Evolutionary conservation across 2,888 invertebrate species (phyloP), one percentile per base, ranked within the genome.

Genomic region (Theretra japonica): DNA sequence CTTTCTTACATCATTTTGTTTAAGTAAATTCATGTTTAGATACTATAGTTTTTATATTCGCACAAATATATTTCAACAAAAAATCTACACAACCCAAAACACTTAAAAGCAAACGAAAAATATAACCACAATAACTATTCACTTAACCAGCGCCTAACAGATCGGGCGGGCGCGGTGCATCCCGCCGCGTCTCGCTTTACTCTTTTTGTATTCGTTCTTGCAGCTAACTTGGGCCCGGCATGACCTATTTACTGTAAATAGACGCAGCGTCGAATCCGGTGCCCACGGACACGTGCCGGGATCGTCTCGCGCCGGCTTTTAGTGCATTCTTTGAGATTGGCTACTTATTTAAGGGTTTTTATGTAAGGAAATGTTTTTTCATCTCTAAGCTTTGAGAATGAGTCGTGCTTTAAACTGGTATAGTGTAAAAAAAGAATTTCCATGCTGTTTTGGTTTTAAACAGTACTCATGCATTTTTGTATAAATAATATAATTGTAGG

Each of bases 131-230:
- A 15, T 71, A 71, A 71, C 56, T 21, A n/a, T 62, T 30, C 21
- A 62, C 69, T 25, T 62, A 72, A 72, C 70, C 70, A 41, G 21
- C 15, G 48, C 73, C 72, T 73, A 75, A 72, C 68, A 75, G 70
- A 68, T 53, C 25, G 62, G 77, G 75, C 74, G 74, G 75, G 74
- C 73, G 60, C 58, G 23, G 21, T 48, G 69, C 60, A n/a, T 41
- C 60, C 71, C 73, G 69, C 71, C 73, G 68, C 73, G 15, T 65
- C 79, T 82, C 86, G 90, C 84, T 93, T 92, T 92, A 92, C 93
- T 94, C 93, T 94, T 94, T 94, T 94, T 94, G 94, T 93, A 91
- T 93, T 93, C 87, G 91, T 93, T 93, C 90, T 92, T 93, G 91
- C 92, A 89, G 86, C 93, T 93, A 94, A 94, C 81, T 93, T 92